Percentiles rank a stretch among this genome's conserved stretches.
Conservation (phyloP, 2,888 invertebrate genomes). For the Phaedon cochleariae region DNA sequence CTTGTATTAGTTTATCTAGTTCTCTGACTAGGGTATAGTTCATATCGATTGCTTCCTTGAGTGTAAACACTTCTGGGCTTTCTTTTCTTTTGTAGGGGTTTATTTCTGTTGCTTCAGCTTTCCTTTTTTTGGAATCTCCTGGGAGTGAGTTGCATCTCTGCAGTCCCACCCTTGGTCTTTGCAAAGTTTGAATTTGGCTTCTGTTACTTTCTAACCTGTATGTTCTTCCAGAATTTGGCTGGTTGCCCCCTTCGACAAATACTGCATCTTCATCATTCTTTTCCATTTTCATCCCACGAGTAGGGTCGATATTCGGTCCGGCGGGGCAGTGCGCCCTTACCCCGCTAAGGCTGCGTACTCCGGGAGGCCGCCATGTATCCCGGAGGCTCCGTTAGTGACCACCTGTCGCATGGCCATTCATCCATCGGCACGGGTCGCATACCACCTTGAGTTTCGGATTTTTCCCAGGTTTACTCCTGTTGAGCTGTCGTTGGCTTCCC, state of each 20-base stretch:
- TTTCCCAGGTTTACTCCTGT: too few relatives aligned
- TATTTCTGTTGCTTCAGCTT: not conserved
- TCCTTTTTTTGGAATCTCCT: not conserved
- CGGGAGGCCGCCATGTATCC: not conserved
- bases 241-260: constrained; percentile 1
- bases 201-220: not conserved
- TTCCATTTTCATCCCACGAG: not conserved
- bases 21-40: not conserved
- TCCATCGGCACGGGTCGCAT: not conserved
- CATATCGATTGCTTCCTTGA: not conserved
- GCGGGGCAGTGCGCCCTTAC: not conserved
- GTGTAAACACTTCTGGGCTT: not conserved
- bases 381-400: not conserved
- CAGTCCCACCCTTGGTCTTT: not conserved
- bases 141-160: constrained; percentile 3
- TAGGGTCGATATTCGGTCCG: not conserved
- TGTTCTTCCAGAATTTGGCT: constrained; percentile 3
- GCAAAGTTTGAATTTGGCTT: not conserved
- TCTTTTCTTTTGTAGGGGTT: not conserved
- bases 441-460: not conserved
- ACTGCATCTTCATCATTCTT: not conserved
- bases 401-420: not conserved
- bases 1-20: not conserved
- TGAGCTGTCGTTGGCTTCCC: too few relatives aligned
- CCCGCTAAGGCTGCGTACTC: not conserved